These are phyloP conservation scores for Conistra vaccinii DNA, from an alignment of 2,888 invertebrate genomes.

Conservation along the genomic window DNA sequence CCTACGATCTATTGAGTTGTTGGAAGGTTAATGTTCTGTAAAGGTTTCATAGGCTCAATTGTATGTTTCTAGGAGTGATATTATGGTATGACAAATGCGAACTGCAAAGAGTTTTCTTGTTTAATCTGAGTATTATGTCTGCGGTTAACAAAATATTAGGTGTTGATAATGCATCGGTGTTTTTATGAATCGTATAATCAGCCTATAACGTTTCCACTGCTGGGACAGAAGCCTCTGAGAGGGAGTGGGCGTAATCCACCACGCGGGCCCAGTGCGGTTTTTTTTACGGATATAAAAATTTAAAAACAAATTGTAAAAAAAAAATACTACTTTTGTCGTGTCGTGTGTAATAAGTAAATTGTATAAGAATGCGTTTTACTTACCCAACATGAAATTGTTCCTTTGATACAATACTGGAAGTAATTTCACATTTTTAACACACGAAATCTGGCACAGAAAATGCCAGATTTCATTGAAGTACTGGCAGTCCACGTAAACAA, in stretches of 20 bases:
- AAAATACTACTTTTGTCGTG: neutral
- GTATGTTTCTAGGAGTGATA: neutral
- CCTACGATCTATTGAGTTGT: neutral
- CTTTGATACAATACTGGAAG: neutral
- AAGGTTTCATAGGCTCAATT: neutral
- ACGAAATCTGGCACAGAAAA: too few relatives aligned
- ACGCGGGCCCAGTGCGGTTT: too few relatives aligned
- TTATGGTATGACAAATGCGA: too few relatives aligned
- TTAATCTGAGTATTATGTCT: neutral
- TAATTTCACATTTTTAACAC: neutral
- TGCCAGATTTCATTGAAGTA: neutral
- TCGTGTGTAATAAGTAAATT: too few relatives aligned
- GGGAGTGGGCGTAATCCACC: too few relatives aligned
- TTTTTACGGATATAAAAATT: neutral
- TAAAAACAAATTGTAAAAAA: neutral
- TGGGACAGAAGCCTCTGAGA: too few relatives aligned
- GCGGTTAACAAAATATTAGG: neutral
- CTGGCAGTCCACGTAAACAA: slow-evolving; percentile 4
- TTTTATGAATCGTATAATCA: neutral
- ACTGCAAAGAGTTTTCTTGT: neutral
- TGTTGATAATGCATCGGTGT: neutral
- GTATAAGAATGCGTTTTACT: too few relatives aligned
- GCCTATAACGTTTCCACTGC: too few relatives aligned
- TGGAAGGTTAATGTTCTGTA: neutral
- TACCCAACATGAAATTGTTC: neutral